Evolutionary conservation across 2,888 invertebrate species (phyloP).

Genomic region (Synanthedon myopaeformis): DNA sequence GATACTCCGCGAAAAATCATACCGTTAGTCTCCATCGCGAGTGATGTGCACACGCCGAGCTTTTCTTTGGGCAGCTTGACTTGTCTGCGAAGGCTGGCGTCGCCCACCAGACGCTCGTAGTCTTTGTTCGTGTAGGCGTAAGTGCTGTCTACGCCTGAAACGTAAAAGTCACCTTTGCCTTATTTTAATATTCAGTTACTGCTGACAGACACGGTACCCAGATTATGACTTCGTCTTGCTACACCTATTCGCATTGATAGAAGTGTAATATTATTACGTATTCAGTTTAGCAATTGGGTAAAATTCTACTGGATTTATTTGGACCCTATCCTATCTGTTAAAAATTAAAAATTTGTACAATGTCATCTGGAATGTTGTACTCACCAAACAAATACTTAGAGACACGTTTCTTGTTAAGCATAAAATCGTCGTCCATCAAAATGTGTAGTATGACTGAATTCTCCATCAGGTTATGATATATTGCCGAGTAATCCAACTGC

Average conservation of each 20-base stretch:
- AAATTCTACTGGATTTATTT: too few relatives aligned
- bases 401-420: slow-evolving; percentile 77
- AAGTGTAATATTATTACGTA: too few relatives aligned
- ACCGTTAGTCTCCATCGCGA: slow-evolving; percentile 89
- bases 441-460: slow-evolving; percentile 85
- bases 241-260: too few relatives aligned
- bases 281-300: too few relatives aligned
- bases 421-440: slow-evolving; percentile 84
- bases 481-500: slow-evolving; percentile 84
- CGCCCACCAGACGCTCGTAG: slow-evolving; percentile 76
- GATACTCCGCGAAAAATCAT: too few relatives aligned
- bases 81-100: slow-evolving; percentile 77
- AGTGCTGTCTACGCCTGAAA: slow-evolving; percentile 78
- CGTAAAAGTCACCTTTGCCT: too few relatives aligned
- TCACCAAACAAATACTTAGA: slow-evolving; percentile 82
- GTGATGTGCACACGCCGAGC: slow-evolving; percentile 82
- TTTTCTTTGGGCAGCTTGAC: slow-evolving; percentile 81
- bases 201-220: too few relatives aligned
- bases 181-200: too few relatives aligned
- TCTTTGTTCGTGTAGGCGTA: slow-evolving; percentile 86
- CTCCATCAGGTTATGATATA: slow-evolving; percentile 85
- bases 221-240: too few relatives aligned
- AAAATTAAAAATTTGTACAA: too few relatives aligned
- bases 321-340: neutral
- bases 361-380: slow-evolving; percentile 11